phyloP scores from a whole-genome alignment of 2,797 vertebrate genomes.

The Enteromius afrohamiltoni region DNA sequence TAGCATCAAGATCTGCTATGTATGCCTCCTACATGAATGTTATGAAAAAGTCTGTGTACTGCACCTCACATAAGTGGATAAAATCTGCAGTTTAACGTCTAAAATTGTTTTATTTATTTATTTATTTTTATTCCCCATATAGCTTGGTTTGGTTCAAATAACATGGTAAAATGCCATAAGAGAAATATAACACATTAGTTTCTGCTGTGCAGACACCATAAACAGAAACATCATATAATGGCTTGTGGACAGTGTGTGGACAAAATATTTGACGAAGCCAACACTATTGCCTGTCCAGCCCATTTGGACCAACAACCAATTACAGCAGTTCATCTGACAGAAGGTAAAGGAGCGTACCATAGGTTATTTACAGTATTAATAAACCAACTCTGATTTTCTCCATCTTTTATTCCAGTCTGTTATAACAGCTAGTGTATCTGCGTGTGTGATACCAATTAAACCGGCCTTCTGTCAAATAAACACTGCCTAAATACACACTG shows the following conservation, averaged over 20 bases:
- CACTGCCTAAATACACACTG: background rate
- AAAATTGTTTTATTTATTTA: background rate
- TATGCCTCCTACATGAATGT: slow-evolving; percentile 87
- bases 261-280: background rate
- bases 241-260: background rate
- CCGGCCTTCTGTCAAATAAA: background rate
- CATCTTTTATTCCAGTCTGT: background rate
- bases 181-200: background rate
- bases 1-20: slow-evolving; percentile 95
- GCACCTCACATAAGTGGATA: background rate
- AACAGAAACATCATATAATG: background rate
- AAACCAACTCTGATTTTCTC: background rate
- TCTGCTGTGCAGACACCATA: background rate
- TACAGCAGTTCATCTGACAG: slow-evolving; percentile 15
- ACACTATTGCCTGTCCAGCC: background rate
- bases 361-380: slow-evolving; percentile 6
- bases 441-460: slow-evolving; percentile 16
- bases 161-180: background rate
- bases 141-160: background rate
- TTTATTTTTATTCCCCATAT: background rate
- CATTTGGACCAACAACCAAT: slow-evolving; percentile 20
- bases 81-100: background rate
- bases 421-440: background rate
- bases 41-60: background rate
- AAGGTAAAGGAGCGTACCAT: background rate